Evolutionary conservation across 2,888 invertebrate genomes (phyloP), one percentile per base, ranked within the genome.

Genomic region (Drosophila melanosoma): DNA sequence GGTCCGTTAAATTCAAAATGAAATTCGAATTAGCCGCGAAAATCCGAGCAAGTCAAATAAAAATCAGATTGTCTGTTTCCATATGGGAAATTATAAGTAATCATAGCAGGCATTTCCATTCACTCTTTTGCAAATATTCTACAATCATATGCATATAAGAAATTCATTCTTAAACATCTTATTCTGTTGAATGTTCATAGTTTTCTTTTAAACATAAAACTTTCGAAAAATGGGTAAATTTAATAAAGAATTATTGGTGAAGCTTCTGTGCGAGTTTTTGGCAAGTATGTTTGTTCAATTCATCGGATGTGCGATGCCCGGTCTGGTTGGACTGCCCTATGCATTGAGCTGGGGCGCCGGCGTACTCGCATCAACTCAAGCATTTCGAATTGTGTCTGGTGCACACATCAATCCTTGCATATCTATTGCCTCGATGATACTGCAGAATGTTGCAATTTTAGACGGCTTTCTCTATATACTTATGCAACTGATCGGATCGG

Each of bases 341-440:
- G 51, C 74, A 12, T 12, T 71, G 0, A 8, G 38, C 10, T 82
- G 81, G 81, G 81, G 81, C 1, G 63, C 78, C 1, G 35, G 53
- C 0, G 73, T 81, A 0, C 6, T 81, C 0, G 68, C 33, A 8
- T 62, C 62, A 2, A 83, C 81, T 1, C 83, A 83, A 49, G 53
- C 60, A 5, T 82, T 83, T 3, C 74, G 74, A 1, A 53, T 65
- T 3, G 5, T 82, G 1, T 81, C 81, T 4, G 81, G 84, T 5
- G 81, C 84, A 1, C 81, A 82, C 11, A 65, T 82, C 0, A 77
- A 68, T 69, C 84, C 81, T 0, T 74, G 74, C n/a, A 12, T 83
- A 1, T 57, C 84, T 0, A 33, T 77, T 0, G 81, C 81, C 0
- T 52, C 77, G 11, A 74, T 82, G 57, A 73, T 83, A 0, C 1